Percentiles rank a stretch among this genome's conserved stretches.
phyloP scores from a whole-genome alignment of 2,113 vertebrate genomes.

The Regulus satrapa region DNA sequence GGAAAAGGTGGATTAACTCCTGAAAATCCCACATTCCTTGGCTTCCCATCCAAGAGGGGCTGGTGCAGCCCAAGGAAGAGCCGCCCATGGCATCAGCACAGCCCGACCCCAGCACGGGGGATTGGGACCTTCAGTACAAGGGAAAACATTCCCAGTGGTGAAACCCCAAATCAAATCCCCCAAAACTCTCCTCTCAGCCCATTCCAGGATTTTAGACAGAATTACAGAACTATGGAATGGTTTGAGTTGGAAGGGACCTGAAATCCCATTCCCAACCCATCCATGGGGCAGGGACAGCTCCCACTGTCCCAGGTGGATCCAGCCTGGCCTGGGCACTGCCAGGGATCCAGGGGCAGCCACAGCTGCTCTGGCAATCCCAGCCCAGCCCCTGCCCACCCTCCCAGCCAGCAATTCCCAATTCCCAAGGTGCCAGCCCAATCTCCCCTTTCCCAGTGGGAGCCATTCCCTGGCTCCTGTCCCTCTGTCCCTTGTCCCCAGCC shows the following conservation, averaged over 20 bases:
- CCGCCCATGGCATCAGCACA: background rate
- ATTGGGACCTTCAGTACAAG: rapidly evolving
- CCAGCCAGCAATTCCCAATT: too few species aligned
- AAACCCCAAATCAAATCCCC: rapidly evolving
- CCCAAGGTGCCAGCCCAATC: too few species aligned
- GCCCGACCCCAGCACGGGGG: rapidly evolving
- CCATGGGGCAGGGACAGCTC: background rate
- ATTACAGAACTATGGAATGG: rapidly evolving
- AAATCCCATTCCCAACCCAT: background rate
- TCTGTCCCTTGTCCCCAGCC: too few species aligned
- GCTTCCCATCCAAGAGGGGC: background rate
- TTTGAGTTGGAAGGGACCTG: background rate
- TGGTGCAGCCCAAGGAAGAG: background rate
- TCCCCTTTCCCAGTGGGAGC: too few species aligned
- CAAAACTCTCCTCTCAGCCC: background rate
- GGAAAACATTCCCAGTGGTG: background rate
- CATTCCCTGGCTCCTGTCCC: too few species aligned
- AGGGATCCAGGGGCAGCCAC: background rate
- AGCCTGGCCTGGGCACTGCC: background rate
- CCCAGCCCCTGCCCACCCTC: too few species aligned
- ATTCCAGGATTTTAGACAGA: background rate
- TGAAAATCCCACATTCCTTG: background rate
- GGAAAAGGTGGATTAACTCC: rapidly evolving
- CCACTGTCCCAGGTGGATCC: rapidly evolving
- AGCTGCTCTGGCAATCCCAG: background rate